Base-by-base conservation (phyloP, 2,113 vertebrate genomes). In the Tapirus terrestris region DNA sequence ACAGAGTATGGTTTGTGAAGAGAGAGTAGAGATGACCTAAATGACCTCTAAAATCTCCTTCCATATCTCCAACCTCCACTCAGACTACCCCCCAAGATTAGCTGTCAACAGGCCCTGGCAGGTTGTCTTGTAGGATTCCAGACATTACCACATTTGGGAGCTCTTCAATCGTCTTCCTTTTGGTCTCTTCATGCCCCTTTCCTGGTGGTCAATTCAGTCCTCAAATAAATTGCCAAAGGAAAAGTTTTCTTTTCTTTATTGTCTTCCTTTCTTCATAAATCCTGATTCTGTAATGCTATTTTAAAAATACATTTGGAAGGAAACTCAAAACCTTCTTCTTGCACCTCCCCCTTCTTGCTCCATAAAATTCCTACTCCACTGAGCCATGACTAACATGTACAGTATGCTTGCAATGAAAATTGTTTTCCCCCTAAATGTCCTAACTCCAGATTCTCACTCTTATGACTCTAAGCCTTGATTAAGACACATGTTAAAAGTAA, bases 381-480 rank as follows among this genome's bases (percentile, higher is more conserved):
- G 81, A 97, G 96, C 96, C 96, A 98, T 97, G 97, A 97, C 97
- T 97, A 98, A 98, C 95, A 94, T 89, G 65, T 95, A 96, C 96
- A 97, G 96, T 94, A 97, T 97, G 97, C 90, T 93, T 97, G 73
- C 73, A 96, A 72, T 97, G 94, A 97, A 96, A 94, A 96, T 72
- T 79, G 65, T 91, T 92, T 61, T 39, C 82, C 63, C 70, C 21
- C 51, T 36, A 63, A 86, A 67, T 94, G 56, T 84, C 89, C 92
- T 96, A 81, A 96, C 87, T 96, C 88, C 82, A 97, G 94, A 96
- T 89, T 97, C 91, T 97, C 92, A 97, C 79, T 96, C 68, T 84
- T 75, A 79, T 53, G 61, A 91, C 84, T 91, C 70, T 83, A 56
- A 95, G 68, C 58, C 75, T 91, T 96, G 92, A 96, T 96, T 68